These are phyloP conservation scores for Troides helena DNA, from an alignment of 2,888 invertebrate species.

Conservation along the genomic window DNA sequence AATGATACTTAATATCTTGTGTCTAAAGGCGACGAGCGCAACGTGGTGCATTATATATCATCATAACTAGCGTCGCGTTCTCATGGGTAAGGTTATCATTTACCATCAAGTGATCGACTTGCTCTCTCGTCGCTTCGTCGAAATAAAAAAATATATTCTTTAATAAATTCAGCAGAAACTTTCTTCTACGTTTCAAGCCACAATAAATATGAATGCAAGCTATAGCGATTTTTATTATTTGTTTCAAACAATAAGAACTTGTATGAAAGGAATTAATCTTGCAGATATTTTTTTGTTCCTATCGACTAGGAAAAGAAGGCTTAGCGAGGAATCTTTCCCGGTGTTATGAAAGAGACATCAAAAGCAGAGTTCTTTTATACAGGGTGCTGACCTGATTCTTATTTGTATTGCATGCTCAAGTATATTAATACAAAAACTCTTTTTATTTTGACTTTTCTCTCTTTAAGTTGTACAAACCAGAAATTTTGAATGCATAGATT, in stretches of 20 bases:
- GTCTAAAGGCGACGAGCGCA: too few relatives aligned
- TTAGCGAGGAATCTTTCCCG: too few relatives aligned
- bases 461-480: too few relatives aligned
- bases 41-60: too few relatives aligned
- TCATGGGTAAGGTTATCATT: too few relatives aligned
- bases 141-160: background rate
- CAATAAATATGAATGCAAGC: background rate
- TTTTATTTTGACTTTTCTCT: too few relatives aligned
- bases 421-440: too few relatives aligned
- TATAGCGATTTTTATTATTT: background rate
- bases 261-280: conserved; percentile 13
- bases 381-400: background rate
- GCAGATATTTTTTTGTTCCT: conserved; percentile 19
- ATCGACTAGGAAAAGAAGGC: background rate
- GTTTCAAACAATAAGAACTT: background rate
- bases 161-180: background rate
- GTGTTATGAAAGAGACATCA: background rate
- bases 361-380: background rate
- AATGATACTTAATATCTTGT: too few relatives aligned
- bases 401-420: background rate
- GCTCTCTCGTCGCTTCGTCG: too few relatives aligned
- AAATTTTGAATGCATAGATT: too few relatives aligned
- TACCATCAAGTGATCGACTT: too few relatives aligned
- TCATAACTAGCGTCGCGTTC: too few relatives aligned
- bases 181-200: background rate